Conservation (phyloP, 2,797 vertebrate species). For the Aplochiton taeniatus region DNA sequence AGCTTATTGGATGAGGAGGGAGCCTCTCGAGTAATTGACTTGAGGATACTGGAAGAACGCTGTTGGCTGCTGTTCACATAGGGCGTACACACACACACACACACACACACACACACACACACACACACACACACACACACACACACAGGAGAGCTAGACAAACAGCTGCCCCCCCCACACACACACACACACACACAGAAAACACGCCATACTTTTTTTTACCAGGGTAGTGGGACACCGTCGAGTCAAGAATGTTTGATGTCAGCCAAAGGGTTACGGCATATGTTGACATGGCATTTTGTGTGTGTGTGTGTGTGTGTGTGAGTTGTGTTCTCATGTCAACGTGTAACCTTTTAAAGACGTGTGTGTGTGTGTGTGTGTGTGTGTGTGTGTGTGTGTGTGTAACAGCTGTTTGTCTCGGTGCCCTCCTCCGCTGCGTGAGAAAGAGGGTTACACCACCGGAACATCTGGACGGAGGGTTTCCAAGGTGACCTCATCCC, state of each 20-base stretch:
- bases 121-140: constrained; percentile 3
- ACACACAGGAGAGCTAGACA: background rate
- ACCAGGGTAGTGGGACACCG: background rate
- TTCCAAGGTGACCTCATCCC: constrained; percentile 9
- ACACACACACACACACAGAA: constrained; percentile 7
- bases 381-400: background rate
- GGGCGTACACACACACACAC: background rate
- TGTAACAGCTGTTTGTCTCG: constrained; percentile 45
- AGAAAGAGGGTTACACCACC: background rate
- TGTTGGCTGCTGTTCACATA: background rate
- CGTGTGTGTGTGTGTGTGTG: constrained; percentile 7
- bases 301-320: constrained; percentile 3
- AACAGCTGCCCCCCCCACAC: background rate
- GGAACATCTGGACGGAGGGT: constrained; percentile 10
- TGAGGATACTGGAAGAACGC: background rate
- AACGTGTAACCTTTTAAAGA: background rate
- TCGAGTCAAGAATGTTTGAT: background rate
- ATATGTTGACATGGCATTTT: background rate
- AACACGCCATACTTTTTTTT: background rate
- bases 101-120: constrained; percentile 4
- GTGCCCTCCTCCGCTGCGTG: constrained; percentile 23
- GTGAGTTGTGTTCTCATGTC: background rate
- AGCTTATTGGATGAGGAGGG: background rate
- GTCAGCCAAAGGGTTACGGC: background rate
- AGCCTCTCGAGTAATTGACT: background rate